A percentile compares a stretch with the other conserved stretches of the same genome.
These are phyloP conservation scores for Epizoanthus fatuus DNA, from an alignment of 92 coral and sea anemone genomes.

Conservation along the genomic window DNA sequence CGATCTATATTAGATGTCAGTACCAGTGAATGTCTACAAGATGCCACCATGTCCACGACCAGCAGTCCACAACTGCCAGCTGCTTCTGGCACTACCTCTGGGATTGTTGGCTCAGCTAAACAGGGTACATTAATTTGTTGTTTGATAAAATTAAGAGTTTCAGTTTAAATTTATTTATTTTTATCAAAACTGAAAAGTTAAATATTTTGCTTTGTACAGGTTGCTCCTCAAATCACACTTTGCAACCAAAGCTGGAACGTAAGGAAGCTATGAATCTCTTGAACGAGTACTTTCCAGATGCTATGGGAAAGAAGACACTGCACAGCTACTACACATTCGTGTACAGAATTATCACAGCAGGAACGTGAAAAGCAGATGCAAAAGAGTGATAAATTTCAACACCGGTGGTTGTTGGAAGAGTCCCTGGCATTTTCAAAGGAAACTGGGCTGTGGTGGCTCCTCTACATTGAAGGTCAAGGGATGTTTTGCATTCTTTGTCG, in stretches of 20 bases:
- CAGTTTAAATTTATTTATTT: too few relatives aligned
- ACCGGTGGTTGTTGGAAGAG: conserved; percentile 50
- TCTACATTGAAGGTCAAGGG: conserved; percentile 53
- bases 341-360: conserved; percentile 52
- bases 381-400: conserved; percentile 51
- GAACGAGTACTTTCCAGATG: conserved; percentile 53
- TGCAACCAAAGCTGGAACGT: conserved; percentile 33
- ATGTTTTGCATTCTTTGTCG: conserved; percentile 66
- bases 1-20: too few relatives aligned
- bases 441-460: conserved; percentile 58
- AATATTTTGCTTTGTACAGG: too few relatives aligned
- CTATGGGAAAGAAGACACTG: conserved; percentile 31
- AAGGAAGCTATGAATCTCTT: conserved; percentile 22
- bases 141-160: too few relatives aligned
- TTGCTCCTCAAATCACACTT: not conserved
- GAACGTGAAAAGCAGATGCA: conserved; percentile 10
- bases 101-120: too few relatives aligned
- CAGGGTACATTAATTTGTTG: too few relatives aligned
- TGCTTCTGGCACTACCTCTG: too few relatives aligned
- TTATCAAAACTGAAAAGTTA: too few relatives aligned
- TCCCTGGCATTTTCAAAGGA: conserved; percentile 26
- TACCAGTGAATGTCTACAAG: too few relatives aligned
- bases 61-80: too few relatives aligned
- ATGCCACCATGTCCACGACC: too few relatives aligned
- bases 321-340: conserved; percentile 55